Conservation (phyloP, 2,797 vertebrate species). For the Peromyscus aztecus region DNA sequence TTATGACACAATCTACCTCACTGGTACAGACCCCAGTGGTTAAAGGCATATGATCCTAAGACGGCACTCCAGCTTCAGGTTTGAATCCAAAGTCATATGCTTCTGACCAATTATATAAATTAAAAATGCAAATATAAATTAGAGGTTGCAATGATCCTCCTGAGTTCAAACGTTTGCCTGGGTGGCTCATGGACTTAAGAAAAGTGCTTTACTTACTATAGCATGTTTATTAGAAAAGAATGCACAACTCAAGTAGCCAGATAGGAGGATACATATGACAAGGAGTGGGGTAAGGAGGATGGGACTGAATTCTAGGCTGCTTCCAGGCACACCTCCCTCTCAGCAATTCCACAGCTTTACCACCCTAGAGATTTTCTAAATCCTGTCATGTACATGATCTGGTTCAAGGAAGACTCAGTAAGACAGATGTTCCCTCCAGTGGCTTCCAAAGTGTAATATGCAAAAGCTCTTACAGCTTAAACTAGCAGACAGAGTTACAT, state of each 20-base stretch:
- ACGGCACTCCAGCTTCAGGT: background rate
- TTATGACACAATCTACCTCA: background rate
- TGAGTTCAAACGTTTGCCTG: background rate
- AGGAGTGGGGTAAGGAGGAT: rapidly evolving
- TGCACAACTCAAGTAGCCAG: background rate
- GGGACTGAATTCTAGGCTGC: background rate
- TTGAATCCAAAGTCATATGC: background rate
- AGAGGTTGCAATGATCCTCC: background rate
- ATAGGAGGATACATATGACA: background rate
- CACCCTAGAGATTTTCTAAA: background rate
- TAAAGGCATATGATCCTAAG: background rate
- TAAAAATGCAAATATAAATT: background rate
- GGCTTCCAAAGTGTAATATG: background rate
- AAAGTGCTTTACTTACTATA: background rate
- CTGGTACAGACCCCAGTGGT: background rate
- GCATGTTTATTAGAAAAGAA: background rate
- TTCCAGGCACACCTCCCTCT: background rate
- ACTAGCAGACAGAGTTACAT: background rate
- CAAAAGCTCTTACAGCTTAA: background rate
- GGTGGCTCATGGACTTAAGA: background rate
- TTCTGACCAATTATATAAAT: background rate
- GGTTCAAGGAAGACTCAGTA: background rate
- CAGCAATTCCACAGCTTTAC: background rate
- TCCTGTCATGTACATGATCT: background rate
- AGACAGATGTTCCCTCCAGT: background rate